Base-by-base conservation (phyloP, 2,888 invertebrate species). In the Agrochola macilenta region DNA sequence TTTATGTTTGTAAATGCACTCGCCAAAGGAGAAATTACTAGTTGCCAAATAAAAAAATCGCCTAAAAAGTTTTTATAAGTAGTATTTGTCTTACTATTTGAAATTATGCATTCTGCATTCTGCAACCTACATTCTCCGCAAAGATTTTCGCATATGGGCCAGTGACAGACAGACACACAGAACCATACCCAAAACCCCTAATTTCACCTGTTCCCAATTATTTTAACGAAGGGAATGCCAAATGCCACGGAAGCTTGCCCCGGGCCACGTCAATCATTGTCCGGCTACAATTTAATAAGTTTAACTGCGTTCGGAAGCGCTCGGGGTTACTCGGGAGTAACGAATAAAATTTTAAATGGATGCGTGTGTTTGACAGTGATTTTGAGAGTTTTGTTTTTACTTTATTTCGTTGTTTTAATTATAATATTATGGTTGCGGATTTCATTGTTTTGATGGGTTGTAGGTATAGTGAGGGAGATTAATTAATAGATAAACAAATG, bases 261-360 rank as follows among this genome's bases (percentile, higher is more conserved):
- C 43, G 2, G n/a, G 82, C 65, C 35, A 63, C 79, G 82, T 82
- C 82, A 82, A 79, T 82, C 82, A 82, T 65, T 82, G 82, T 39
- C 82, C 82, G 26, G 79, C 1, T 35, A 76, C 69, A 69, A 69
- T 72, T 82, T 69, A 75, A 69, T 77, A 26, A 81, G 73, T 81
- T 75, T 26, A 65, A 81, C 60, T 72, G 60, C 79, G 82, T 58
- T 82, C 72, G 60, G 75, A 64, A 57, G 14, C 66, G 39, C 12
- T 68, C 66, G 74, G 57, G 8, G 17, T 5, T 26, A 39, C 20
- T 79, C 69, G 52, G n/a, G 14, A 66, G 20, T 26, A 66, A 72
- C 82, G 71, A 82, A 76, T 69, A 73, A 66, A 75, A 82, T 82
- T 82, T 65, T 61, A 79, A 82, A 82, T 82, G 64, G 43, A 12